Conservation (phyloP, 2,113 vertebrate species). For the Nerophis ophidion region DNA sequence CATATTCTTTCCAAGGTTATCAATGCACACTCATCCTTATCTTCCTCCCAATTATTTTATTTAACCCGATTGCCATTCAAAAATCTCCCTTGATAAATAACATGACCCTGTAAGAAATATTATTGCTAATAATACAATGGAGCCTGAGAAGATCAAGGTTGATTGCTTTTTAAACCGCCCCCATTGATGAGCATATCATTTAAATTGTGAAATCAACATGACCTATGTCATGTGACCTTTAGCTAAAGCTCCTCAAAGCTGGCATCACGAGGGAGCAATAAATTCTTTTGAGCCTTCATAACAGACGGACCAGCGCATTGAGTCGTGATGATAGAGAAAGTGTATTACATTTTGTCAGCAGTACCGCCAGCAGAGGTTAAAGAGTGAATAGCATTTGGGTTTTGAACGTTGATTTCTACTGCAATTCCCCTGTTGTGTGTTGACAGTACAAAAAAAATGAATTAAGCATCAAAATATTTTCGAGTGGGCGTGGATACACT, state of each 20-base stretch:
- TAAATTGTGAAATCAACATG: slow-evolving; percentile 27
- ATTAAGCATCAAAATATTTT: slow-evolving; percentile 61
- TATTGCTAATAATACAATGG: slow-evolving; percentile 30
- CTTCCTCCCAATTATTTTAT: slow-evolving; percentile 36
- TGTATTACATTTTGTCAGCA: neutral
- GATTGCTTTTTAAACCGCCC: slow-evolving; percentile 52
- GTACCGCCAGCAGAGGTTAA: slow-evolving; percentile 10
- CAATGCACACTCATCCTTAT: slow-evolving; percentile 21
- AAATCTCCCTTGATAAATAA: slow-evolving; percentile 35
- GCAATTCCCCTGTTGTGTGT: slow-evolving; percentile 67
- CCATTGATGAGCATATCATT: slow-evolving; percentile 21
- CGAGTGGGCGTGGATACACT: slow-evolving; percentile 48
- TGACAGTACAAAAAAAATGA: slow-evolving; percentile 69
- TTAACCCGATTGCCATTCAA: slow-evolving; percentile 46
- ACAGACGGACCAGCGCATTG: slow-evolving; percentile 23
- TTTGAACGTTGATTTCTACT: slow-evolving; percentile 69
- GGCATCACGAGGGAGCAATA: slow-evolving; percentile 31
- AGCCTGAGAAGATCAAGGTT: slow-evolving; percentile 46
- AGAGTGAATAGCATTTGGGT: slow-evolving; percentile 45
- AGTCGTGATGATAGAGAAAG: slow-evolving; percentile 24
- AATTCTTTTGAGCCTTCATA: slow-evolving; percentile 19
- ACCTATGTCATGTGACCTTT: slow-evolving; percentile 40
- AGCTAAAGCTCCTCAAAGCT: slow-evolving; percentile 30
- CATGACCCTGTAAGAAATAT: slow-evolving; percentile 45
- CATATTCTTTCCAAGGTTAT: slow-evolving; percentile 47